Base-by-base conservation (phyloP, 2,113 vertebrate genomes). In the pig (Sus scrofa) region DNA sequence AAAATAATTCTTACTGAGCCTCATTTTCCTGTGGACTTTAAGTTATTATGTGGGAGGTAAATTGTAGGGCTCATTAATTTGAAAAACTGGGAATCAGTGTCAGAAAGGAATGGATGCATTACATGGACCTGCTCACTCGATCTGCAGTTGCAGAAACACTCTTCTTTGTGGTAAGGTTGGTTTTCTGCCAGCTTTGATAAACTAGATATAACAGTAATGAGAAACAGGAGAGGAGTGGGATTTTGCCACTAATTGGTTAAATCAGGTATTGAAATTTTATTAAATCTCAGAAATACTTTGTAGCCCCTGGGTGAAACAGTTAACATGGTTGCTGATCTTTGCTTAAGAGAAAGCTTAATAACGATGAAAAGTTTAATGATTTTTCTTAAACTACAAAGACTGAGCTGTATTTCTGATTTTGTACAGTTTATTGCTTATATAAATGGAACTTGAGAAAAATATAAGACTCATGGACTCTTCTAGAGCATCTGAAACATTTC, bases 301-400 rank as follows among this genome's bases (percentile, higher is more conserved):
- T 86, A 83, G 91, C 75, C 32, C 24, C 34, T 95, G 65, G 32
- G 39, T 95, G 68, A 89, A 85, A 54, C 30, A 37, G 39, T 96
- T 74, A 82, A 73, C 82, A 30, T 95, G 93, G n/a, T 84, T 78
- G 77, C 68, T 75, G 10, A 62, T 92, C 81, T 89, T 91, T 91
- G 91, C 86, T 95, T 86, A 73, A 93, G 52, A 89, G 89, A 95
- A 77, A 94, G 65, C 81, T 82, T 95, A 88, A 83, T 89, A 77
- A 93, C 92, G 84, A 84, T 37, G 89, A 94, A 95, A 93, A 96
- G 86, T 78, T 89, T 78, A 92, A 93, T 62, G 4, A 0, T 78
- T 96, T 95, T 94, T 71, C 71, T 88, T 92, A 73, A 96, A 91
- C 82, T 78, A 19, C 20, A 52, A 75, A 95, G 81, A 50, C 56